Conservation (phyloP, 2,113 vertebrate genomes). For the Nothocercus nigrocapillus region DNA sequence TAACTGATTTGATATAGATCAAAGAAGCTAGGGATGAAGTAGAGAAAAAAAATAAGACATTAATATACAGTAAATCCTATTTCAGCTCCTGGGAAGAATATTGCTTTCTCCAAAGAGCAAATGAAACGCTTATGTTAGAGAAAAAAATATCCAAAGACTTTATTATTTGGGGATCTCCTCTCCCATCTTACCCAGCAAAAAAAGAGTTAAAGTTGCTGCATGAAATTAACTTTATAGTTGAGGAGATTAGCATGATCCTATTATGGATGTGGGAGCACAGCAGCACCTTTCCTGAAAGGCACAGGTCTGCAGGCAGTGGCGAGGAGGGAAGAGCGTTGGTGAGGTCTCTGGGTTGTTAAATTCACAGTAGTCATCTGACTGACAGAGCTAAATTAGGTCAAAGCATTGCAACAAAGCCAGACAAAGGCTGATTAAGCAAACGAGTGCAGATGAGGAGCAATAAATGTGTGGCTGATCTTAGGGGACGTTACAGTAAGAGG, state of each 20-base stretch:
- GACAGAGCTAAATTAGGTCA: constrained; percentile 23
- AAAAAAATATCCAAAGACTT: neutral
- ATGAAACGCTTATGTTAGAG: neutral
- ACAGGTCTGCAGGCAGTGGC: neutral
- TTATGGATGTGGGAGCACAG: neutral
- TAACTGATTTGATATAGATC: neutral
- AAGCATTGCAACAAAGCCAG: neutral
- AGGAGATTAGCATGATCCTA: constrained; percentile 27
- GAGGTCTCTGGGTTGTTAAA: neutral
- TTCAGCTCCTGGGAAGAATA: neutral
- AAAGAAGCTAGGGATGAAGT: constrained; percentile 1
- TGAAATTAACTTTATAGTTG: neutral
- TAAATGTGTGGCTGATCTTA: neutral
- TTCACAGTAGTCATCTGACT: neutral
- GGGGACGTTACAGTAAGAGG: neutral
- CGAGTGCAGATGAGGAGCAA: neutral
- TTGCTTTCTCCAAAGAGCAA: neutral
- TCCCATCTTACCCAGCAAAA: neutral
- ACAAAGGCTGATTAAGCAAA: neutral
- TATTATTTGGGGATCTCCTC: neutral
- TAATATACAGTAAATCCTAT: constrained; percentile 16
- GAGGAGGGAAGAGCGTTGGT: neutral
- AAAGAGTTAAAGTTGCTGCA: neutral
- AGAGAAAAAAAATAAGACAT: neutral
- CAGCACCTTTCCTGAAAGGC: constrained; percentile 13